A percentile compares a stretch with the other conserved stretches of the same genome.
Conservation (phyloP, 1,140 invertebrate genomes). For the Pemphigus obesinymphae region DNA sequence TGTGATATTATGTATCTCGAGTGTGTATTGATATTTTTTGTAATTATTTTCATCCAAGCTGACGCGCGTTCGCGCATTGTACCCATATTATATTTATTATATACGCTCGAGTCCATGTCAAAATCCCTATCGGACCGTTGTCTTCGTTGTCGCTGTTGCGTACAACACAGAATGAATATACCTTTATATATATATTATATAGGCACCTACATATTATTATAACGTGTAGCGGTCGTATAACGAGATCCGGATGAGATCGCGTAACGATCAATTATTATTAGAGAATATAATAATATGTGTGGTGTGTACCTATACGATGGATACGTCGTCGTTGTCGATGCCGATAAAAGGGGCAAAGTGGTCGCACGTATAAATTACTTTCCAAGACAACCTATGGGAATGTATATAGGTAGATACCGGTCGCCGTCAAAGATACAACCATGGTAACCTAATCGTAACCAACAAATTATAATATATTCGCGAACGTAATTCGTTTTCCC, state of each 20-base stretch:
- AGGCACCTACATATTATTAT: neutral
- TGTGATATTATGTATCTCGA: too few species aligned
- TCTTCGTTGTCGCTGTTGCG: too few species aligned
- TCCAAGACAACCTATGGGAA: slow-evolving; percentile 6
- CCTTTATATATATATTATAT: too few species aligned
- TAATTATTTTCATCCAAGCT: too few species aligned
- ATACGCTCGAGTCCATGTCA: too few species aligned
- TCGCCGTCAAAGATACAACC: neutral
- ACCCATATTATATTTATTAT: too few species aligned
- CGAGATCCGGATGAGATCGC: slow-evolving; percentile 22
- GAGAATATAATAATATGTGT: neutral
- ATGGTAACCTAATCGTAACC: neutral
- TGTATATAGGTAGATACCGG: neutral
- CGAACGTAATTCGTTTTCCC: too few species aligned
- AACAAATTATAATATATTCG: neutral
- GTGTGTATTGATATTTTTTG: too few species aligned
- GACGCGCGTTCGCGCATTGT: too few species aligned
- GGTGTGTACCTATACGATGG: too few species aligned
- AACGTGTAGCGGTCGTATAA: neutral
- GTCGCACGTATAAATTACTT: neutral
- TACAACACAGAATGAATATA: too few species aligned
- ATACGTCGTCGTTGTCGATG: neutral
- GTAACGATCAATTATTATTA: slow-evolving; percentile 28
- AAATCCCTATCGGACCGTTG: too few species aligned
- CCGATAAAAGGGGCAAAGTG: neutral